Evolutionary conservation across 2,888 invertebrate genomes (phyloP), one percentile per base, ranked within the genome.

Genomic region (Napeogenes sylphis): DNA sequence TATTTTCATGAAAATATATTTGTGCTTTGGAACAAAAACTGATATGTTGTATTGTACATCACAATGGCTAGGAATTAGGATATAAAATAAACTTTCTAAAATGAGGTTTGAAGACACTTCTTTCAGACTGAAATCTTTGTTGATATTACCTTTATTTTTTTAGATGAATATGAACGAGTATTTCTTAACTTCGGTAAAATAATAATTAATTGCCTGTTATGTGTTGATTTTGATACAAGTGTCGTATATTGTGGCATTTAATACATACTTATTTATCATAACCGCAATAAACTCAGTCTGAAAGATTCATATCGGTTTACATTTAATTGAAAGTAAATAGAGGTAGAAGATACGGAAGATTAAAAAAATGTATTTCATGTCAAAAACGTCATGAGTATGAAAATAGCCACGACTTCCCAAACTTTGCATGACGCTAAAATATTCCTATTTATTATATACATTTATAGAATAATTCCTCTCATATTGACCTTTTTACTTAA

Each of bases 401-500:
- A 78, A 77, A 69, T 69, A 69, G 64, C 64, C 62, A 61, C 59
- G 58, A 62, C 56, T 68, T 62, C 71, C 74, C 73, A 75, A 78
- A 77, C 72, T 71, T 77, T 73, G 75, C 76, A 75, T 75, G 74
- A 83, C 76, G 79, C 71, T 69, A 79, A 77, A 73, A 79, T 75
- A 78, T 73, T 73, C 73, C 78, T 86, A 82, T 83, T 73, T 74
- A 51, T 81, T 89, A 88, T 89, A 71, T 89, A 89, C 87, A 88
- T 79, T 84, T 84, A 84, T 82, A 82, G 79, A 82, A 87, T 88
- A 89, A 83, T 89, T 90, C 88, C 89, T 90, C 89, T 89, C 89
- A 82, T 88, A 81, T 88, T 90, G 89, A 90, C 90, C 89, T 89
- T 88, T 88, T 81, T 70, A 83, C 80, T 87, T 89, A 88, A 79